Evolutionary conservation across 2,888 invertebrate species (phyloP).

Genomic region (Andrena praecox): DNA sequence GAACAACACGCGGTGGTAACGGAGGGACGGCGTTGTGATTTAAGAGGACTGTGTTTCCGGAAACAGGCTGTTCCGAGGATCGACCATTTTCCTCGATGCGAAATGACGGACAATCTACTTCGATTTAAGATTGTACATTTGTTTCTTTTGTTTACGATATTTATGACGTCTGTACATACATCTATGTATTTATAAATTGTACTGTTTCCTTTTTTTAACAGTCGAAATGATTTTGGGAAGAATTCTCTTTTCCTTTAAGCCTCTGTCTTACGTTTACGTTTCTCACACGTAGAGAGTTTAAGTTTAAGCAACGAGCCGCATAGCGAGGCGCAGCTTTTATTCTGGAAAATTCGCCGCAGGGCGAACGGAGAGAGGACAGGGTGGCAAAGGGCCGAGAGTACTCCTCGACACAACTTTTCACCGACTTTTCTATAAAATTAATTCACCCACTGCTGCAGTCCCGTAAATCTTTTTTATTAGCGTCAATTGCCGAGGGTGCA

Average conservation of each 20-base stretch:
- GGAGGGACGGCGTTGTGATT: conserved; percentile 6
- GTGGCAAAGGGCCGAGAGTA: neutral
- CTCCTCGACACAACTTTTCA: conserved; percentile 17
- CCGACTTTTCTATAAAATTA: conserved; percentile 23
- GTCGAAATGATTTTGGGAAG: neutral
- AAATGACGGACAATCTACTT: conserved; percentile 15
- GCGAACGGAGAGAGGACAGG: neutral
- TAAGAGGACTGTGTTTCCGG: conserved; percentile 21
- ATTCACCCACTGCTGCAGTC: neutral
- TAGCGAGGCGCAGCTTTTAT: conserved; percentile 19
- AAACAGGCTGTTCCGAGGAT: neutral
- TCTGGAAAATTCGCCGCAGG: neutral
- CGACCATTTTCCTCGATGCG: conserved; percentile 9
- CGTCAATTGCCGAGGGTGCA: neutral
- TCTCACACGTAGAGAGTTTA: too few relatives aligned
- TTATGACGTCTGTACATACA: conserved; percentile 15
- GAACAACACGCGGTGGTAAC: neutral
- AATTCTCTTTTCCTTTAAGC: neutral
- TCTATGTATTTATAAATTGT: conserved; percentile 4
- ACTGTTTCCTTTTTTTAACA: neutral
- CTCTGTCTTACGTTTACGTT: neutral
- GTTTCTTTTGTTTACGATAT: neutral
- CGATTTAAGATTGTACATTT: conserved; percentile 10
- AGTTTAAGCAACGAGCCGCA: neutral
- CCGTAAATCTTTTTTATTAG: conserved; percentile 1